Evolutionary conservation across 92 coral and sea anemone species (phyloP).

Genomic region (Actinostola sp.): DNA sequence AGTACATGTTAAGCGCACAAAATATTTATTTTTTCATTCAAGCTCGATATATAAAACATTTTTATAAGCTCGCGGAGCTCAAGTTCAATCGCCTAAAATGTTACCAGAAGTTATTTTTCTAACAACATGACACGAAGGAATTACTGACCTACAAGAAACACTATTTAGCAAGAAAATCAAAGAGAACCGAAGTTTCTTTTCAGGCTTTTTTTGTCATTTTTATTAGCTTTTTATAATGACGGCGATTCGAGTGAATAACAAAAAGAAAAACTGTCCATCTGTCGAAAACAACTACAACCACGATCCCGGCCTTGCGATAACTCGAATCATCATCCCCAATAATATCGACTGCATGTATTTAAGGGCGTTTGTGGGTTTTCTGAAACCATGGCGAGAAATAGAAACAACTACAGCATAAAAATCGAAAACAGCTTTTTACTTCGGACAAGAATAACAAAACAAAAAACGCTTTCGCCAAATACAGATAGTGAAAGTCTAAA

Average conservation of each 20-base stretch:
- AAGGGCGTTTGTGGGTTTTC: background rate
- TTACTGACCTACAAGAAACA: background rate
- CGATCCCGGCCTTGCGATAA: slow-evolving; percentile 5
- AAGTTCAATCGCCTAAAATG: background rate
- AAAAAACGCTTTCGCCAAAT: background rate
- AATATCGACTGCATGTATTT: too few relatives aligned
- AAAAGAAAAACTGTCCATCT: slow-evolving; percentile 9
- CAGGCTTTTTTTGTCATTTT: slow-evolving; percentile 3
- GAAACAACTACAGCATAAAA: background rate
- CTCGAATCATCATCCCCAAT: too few relatives aligned
- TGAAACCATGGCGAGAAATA: background rate
- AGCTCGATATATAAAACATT: background rate
- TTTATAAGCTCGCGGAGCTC: background rate
- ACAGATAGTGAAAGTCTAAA: background rate
- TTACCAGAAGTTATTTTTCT: background rate
- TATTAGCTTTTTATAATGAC: background rate
- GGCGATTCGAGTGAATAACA: background rate
- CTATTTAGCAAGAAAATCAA: slow-evolving; percentile 4
- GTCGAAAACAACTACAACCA: slow-evolving; percentile 61
- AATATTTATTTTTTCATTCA: too few relatives aligned
- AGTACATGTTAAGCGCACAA: too few relatives aligned
- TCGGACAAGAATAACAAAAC: too few relatives aligned
- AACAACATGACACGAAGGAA: slow-evolving; percentile 3
- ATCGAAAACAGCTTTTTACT: too few relatives aligned
- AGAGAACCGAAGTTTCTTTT: background rate